phyloP scores from a whole-genome alignment of 2,113 vertebrate genomes.

The Hylia prasina region DNA sequence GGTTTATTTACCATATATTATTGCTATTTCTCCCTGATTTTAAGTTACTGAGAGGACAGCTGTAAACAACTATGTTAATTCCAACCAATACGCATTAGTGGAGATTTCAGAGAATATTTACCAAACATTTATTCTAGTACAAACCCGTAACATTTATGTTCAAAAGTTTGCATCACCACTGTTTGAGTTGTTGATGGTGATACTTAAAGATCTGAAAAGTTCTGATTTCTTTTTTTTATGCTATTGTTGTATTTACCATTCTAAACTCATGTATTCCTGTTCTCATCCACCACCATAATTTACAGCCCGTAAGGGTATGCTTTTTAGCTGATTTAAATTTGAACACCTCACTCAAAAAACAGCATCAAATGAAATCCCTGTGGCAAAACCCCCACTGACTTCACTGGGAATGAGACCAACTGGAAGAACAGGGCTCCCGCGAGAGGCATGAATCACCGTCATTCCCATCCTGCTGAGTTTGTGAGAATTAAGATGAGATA shows the following conservation, averaged over 20 bases:
- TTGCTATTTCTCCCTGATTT: neutral
- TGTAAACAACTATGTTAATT: neutral
- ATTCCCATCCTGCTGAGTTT: constrained; percentile 11
- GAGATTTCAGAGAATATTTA: neutral
- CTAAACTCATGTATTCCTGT: neutral
- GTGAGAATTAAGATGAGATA: neutral
- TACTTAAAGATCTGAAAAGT: neutral
- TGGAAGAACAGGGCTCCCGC: neutral
- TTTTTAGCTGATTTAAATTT: neutral
- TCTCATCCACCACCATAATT: neutral
- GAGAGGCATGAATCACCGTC: neutral
- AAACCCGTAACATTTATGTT: neutral
- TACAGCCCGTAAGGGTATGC: neutral
- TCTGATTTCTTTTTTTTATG: neutral
- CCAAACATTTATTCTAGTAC: neutral
- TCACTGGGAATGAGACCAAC: constrained; percentile 38
- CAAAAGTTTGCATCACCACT: neutral
- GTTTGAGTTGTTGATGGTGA: neutral
- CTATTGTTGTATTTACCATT: neutral
- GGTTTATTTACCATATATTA: neutral
- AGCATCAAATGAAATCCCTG: neutral
- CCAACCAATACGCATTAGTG: neutral
- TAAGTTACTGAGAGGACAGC: neutral
- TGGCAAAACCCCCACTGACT: constrained; percentile 18
- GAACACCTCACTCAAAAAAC: neutral